Percentiles rank a stretch among this genome's conserved stretches.
Conservation (phyloP, 1,140 invertebrate genomes). For the Drosophila repleta region DNA sequence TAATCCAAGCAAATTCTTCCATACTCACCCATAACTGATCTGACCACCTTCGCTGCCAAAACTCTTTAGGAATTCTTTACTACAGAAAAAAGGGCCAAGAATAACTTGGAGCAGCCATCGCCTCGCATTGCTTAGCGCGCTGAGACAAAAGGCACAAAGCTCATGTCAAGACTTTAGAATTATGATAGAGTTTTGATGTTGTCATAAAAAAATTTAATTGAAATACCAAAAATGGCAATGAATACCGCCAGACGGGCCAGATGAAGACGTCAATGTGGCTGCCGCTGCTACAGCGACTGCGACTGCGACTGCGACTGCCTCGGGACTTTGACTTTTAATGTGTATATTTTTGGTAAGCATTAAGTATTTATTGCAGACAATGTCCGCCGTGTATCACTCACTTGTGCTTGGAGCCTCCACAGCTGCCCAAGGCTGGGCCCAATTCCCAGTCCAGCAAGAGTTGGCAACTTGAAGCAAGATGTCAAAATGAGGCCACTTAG, state of each 20-base stretch:
- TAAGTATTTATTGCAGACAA: constrained; percentile 81
- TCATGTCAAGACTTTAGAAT: constrained; percentile 78
- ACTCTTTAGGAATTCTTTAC: constrained; percentile 35
- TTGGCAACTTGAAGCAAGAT: constrained; percentile 50
- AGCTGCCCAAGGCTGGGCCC: constrained; percentile 12
- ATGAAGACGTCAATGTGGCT: constrained; percentile 75
- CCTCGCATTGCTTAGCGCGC: constrained; percentile 18
- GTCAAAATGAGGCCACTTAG: constrained; percentile 80
- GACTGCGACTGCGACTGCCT: too few species aligned
- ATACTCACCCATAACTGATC: neutral
- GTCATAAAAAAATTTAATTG: constrained; percentile 83
- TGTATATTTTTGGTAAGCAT: constrained; percentile 81
- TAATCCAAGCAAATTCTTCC: neutral
- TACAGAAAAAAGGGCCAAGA: constrained; percentile 16
- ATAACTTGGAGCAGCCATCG: constrained; percentile 5
- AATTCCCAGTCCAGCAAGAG: constrained; percentile 10
- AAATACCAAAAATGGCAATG: constrained; percentile 82
- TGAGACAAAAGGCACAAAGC: constrained; percentile 50
- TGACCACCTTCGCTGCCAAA: constrained; percentile 46
- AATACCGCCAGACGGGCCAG: constrained; percentile 50
- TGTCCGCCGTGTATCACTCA: constrained; percentile 76
- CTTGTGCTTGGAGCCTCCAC: constrained; percentile 19
- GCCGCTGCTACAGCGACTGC: neutral
- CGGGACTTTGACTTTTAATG: constrained; percentile 75
- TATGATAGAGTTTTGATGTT: constrained; percentile 83